phyloP scores from a whole-genome alignment of 2,888 invertebrate species.

The Eupelmus urozonus region DNA sequence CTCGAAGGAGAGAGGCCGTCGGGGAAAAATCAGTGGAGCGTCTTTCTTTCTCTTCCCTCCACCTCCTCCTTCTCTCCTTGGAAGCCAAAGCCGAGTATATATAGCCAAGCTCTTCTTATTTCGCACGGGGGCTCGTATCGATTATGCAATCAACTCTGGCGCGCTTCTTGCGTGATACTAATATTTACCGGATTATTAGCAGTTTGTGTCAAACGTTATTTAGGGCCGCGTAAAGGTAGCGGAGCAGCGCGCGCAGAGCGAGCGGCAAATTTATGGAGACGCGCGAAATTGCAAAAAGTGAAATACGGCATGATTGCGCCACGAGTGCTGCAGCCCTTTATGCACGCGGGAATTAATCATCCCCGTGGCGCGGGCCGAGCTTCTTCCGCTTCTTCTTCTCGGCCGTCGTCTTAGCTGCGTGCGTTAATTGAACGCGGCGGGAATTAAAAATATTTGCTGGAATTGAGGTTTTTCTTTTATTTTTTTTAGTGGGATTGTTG shows the following conservation, averaged over 20 bases:
- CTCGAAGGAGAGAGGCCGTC: slow-evolving; percentile 23
- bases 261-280: slow-evolving; percentile 51
- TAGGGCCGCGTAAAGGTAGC: slow-evolving; percentile 44
- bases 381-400: background rate
- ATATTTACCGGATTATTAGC: slow-evolving; percentile 58
- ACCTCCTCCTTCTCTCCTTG: slow-evolving; percentile 7
- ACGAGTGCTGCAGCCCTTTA: slow-evolving; percentile 50
- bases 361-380: no score
- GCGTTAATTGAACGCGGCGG: slow-evolving; percentile 40
- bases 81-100: slow-evolving; percentile 5
- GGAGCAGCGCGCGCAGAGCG: background rate
- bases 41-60: background rate
- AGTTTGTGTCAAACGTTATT: slow-evolving; percentile 56
- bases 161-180: slow-evolving; percentile 52
- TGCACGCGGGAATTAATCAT: slow-evolving; percentile 45
- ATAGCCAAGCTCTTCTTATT: slow-evolving; percentile 30
- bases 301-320: slow-evolving; percentile 57
- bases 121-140: slow-evolving; percentile 42
- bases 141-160: slow-evolving; percentile 56
- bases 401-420: no score
- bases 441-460: slow-evolving; percentile 46
- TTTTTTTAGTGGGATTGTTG: no score
- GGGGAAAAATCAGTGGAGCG: slow-evolving; percentile 46
- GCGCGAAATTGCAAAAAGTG: slow-evolving; percentile 57
- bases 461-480: slow-evolving; percentile 30